phyloP scores from a whole-genome alignment of 1,140 invertebrate genomes.

The Rhysida immarginata region DNA sequence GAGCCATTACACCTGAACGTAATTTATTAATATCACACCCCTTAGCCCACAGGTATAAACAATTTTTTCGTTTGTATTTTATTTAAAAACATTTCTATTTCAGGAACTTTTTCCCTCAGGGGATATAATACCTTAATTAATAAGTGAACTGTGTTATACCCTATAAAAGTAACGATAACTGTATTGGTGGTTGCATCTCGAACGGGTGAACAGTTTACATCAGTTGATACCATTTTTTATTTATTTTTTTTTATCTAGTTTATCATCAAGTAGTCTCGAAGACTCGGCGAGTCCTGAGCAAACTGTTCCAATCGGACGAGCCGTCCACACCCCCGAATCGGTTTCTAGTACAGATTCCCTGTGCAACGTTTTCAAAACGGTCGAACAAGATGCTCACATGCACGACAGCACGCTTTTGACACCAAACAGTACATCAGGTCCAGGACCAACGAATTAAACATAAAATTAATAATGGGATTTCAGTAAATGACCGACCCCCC shows the following conservation, averaged over 20 bases:
- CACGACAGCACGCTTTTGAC: conserved; percentile 11
- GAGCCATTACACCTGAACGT: background rate
- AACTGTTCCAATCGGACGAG: conserved; percentile 28
- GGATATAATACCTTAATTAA: too few relatives aligned
- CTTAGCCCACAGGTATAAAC: conserved; percentile 1
- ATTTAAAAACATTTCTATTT: too few relatives aligned
- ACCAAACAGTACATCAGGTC: conserved; percentile 3
- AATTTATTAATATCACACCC: background rate
- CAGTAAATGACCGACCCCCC: too few relatives aligned
- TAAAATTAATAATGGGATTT: too few relatives aligned
- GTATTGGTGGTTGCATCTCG: too few relatives aligned
- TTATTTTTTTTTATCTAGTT: conserved; percentile 5
- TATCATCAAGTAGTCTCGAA: conserved; percentile 11
- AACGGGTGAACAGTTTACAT: too few relatives aligned
- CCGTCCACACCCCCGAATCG: conserved; percentile 42
- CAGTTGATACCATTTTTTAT: too few relatives aligned
- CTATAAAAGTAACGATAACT: too few relatives aligned
- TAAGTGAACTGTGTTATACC: too few relatives aligned
- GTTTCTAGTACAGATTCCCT: conserved; percentile 43
- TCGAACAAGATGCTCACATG: conserved; percentile 30
- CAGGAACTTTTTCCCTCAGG: too few relatives aligned
- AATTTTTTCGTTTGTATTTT: conserved; percentile 4
- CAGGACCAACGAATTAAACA: too few relatives aligned
- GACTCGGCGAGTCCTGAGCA: conserved; percentile 9
- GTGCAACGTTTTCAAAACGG: conserved; percentile 34